These are phyloP conservation scores for Rhimphoctona megacephalus DNA, from an alignment of 2,888 invertebrate species.

Conservation along the genomic window DNA sequence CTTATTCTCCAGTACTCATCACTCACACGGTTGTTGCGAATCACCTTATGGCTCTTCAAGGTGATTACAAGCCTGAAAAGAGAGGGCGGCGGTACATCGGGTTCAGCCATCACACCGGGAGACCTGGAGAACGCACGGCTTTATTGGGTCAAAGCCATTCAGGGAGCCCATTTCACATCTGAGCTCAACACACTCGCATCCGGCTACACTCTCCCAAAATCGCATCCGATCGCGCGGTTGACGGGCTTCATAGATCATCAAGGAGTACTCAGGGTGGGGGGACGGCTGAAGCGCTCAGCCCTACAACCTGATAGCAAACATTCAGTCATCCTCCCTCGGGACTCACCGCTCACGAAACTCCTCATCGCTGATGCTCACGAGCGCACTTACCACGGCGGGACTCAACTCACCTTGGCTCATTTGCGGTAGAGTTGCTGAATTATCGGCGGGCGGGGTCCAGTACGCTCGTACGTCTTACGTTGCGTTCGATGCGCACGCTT, in stretches of 20 bases:
- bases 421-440: slow-evolving; percentile 43
- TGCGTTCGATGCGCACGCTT: slow-evolving; percentile 39
- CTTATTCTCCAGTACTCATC: background rate
- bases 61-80: background rate
- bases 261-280: background rate
- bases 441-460: slow-evolving; percentile 39
- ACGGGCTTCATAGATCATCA: slow-evolving; percentile 4
- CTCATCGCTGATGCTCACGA: background rate
- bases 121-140: background rate
- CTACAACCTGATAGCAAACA: slow-evolving; percentile 27
- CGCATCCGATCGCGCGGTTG: background rate
- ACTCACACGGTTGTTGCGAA: background rate
- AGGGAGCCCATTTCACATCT: background rate
- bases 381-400: slow-evolving; percentile 42
- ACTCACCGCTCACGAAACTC: background rate
- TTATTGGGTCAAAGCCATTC: background rate
- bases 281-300: slow-evolving; percentile 17
- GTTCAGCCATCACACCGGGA: background rate
- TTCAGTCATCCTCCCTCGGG: slow-evolving; percentile 9
- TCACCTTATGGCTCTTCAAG: background rate
- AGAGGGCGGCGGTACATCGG: background rate
- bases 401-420: slow-evolving; percentile 35
- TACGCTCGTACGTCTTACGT: slow-evolving; percentile 12
- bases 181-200: background rate
- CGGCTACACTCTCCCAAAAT: background rate